Conservation (phyloP, 2,113 vertebrate genomes). For the Isichthys henryi region DNA sequence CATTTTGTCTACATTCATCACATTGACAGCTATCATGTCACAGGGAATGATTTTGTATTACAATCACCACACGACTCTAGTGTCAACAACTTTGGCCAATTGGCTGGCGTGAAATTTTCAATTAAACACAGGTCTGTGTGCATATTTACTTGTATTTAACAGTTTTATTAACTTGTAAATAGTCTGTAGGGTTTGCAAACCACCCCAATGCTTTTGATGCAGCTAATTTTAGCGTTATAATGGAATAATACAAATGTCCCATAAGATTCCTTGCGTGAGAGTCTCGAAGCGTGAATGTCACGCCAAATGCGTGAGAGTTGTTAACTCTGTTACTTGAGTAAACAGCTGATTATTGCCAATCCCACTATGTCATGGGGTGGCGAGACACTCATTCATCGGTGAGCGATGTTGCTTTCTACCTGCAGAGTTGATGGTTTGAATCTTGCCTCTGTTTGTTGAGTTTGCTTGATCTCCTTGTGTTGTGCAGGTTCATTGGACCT, state of each 20-base stretch:
- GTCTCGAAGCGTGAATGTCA: neutral
- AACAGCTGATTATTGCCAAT: neutral
- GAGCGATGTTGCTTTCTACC: neutral
- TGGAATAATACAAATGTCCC: neutral
- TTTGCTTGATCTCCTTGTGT: neutral
- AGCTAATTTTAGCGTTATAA: neutral
- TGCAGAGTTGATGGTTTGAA: neutral
- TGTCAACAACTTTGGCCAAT: neutral
- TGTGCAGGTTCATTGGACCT: neutral
- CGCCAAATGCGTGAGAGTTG: neutral
- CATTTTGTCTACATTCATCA: neutral
- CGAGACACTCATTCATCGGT: neutral
- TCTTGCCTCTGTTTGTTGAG: neutral
- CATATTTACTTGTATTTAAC: neutral
- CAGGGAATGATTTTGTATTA: neutral
- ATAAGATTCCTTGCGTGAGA: no score
- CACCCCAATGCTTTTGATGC: neutral
- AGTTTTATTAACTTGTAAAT: neutral
- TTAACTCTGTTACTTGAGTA: neutral
- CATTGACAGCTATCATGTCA: neutral
- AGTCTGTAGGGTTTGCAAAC: neutral
- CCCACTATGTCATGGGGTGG: neutral
- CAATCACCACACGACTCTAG: neutral
- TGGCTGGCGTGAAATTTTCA: neutral
- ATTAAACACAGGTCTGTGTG: neutral